Percentiles rank a stretch among this genome's conserved stretches.
These are phyloP conservation scores for Caenorhabditis parvicauda DNA, from an alignment of 2,888 invertebrate genomes.

Conservation along the genomic window DNA sequence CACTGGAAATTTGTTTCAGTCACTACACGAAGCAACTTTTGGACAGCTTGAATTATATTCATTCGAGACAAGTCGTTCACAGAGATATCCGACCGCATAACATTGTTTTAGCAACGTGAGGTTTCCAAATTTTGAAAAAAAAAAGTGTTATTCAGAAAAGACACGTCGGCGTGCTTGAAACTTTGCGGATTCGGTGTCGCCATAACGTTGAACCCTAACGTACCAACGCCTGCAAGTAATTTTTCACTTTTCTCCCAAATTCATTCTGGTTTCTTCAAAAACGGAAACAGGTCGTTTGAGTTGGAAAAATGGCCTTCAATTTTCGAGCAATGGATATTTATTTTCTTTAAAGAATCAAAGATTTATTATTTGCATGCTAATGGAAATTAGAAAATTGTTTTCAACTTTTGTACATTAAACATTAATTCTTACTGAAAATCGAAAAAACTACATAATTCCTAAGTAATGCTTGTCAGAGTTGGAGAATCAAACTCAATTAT, in stretches of 20 bases:
- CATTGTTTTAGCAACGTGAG: constrained; percentile 78
- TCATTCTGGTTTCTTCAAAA: no score
- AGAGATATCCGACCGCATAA: constrained; percentile 96
- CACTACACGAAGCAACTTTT: constrained; percentile 98
- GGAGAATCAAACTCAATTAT: no score
- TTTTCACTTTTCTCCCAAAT: not conserved
- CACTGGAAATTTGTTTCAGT: constrained; percentile 69
- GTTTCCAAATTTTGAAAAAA: not conserved
- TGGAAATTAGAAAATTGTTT: not conserved
- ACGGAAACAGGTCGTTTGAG: no score
- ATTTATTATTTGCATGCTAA: not conserved
- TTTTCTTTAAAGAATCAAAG: not conserved
- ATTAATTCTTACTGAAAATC: not conserved
- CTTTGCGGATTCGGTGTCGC: constrained; percentile 96
- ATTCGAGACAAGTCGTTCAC: constrained; percentile 95
- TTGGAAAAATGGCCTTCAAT: no score
- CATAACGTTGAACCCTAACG: constrained; percentile 75
- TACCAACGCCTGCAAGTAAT: constrained; percentile 11
- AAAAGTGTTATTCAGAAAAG: constrained; percentile 69
- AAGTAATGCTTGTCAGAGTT: no score
- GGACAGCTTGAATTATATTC: constrained; percentile 93
- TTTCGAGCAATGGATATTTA: no score
- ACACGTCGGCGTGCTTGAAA: constrained; percentile 97
- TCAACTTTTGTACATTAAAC: not conserved
- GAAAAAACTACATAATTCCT: no score